Percentiles rank a stretch among this genome's conserved stretches.
phyloP scores from a whole-genome alignment of 2,797 vertebrate genomes.

The Acrossocheilus wenchowensis region DNA sequence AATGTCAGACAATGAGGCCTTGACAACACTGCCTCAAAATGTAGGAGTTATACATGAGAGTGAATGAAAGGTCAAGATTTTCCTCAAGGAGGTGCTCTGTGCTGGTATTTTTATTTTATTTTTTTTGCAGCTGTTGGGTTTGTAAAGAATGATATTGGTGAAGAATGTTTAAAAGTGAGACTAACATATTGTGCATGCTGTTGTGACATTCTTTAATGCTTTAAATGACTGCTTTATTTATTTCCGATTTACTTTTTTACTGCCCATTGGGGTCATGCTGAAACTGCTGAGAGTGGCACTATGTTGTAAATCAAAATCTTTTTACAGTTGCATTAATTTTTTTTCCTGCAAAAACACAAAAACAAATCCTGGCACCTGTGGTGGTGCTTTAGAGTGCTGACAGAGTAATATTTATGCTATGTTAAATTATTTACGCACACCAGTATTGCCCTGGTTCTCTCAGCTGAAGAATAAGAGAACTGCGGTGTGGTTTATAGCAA shows the following conservation, averaged over 20 bases:
- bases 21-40: slow-evolving; percentile 1
- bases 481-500: slow-evolving; percentile 38
- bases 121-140: not conserved
- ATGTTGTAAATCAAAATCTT: slow-evolving; percentile 71
- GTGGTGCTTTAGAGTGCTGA: slow-evolving; percentile 43
- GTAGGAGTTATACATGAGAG: not conserved
- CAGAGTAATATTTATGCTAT: slow-evolving; percentile 59
- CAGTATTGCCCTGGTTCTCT: slow-evolving; percentile 53
- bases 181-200: not conserved
- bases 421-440: slow-evolving; percentile 60
- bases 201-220: slow-evolving; percentile 32
- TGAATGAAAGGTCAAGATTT: slow-evolving; percentile 28
- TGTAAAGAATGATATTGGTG: not conserved
- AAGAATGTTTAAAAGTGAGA: not conserved
- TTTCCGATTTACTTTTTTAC: slow-evolving; percentile 27
- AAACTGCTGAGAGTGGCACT: slow-evolving; percentile 18
- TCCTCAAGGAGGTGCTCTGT: not conserved
- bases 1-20: slow-evolving; percentile 2
- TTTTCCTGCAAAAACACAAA: slow-evolving; percentile 51
- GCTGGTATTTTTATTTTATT: not conserved
- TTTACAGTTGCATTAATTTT: slow-evolving; percentile 67
- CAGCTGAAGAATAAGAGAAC: slow-evolving; percentile 37
- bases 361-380: slow-evolving; percentile 52
- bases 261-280: slow-evolving; percentile 9
- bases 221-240: slow-evolving; percentile 21